These are phyloP conservation scores for Myotis yumanensis DNA, from an alignment of 2,113 vertebrate species.

Conservation along the genomic window DNA sequence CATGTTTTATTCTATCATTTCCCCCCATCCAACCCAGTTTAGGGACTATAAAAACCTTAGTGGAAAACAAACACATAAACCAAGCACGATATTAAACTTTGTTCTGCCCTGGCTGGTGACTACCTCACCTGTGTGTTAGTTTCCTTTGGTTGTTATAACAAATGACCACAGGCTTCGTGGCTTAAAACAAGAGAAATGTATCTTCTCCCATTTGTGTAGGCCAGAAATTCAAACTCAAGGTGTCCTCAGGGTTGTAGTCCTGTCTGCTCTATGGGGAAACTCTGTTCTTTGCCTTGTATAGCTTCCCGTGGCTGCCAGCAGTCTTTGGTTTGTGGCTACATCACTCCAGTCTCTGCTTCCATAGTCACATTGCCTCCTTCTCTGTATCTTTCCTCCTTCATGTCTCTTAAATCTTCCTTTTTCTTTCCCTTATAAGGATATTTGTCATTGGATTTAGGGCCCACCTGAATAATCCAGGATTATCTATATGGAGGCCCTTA, in stretches of 20 bases:
- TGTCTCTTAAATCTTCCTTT: background rate
- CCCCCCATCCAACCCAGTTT: background rate
- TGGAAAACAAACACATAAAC: background rate
- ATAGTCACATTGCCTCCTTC: rapidly evolving
- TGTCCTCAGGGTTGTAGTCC: background rate
- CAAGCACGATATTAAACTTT: background rate
- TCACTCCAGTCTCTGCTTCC: background rate
- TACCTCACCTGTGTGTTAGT: background rate
- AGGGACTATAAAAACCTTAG: background rate
- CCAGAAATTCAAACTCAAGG: background rate
- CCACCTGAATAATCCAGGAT: background rate
- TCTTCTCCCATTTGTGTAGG: background rate
- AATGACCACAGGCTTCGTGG: background rate
- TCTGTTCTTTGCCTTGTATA: background rate
- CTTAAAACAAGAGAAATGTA: background rate
- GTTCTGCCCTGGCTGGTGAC: background rate
- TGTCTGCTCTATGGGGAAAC: background rate
- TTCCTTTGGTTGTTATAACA: background rate
- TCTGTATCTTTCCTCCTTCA: background rate
- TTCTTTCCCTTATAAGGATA: background rate
- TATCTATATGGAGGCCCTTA: background rate
- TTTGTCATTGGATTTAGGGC: background rate
- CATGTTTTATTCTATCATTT: background rate
- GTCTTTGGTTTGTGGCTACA: background rate
- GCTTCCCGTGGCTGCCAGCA: background rate